These are phyloP conservation scores for Sebastes taczanowskii DNA, from an alignment of 2,797 vertebrate species.

Conservation along the genomic window DNA sequence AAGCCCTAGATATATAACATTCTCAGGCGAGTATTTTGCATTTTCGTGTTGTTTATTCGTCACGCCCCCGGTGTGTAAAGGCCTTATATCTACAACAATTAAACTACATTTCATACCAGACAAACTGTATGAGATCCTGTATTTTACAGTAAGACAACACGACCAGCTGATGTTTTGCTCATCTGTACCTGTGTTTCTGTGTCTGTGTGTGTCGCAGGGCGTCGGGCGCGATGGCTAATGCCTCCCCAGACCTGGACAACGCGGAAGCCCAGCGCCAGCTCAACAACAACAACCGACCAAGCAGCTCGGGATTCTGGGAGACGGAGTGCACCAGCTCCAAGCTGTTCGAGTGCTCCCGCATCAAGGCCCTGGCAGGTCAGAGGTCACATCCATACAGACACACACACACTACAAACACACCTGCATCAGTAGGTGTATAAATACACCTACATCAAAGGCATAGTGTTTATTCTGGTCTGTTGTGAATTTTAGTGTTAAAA, in stretches of 20 bases:
- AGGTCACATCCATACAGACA: neutral
- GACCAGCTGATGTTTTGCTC: neutral
- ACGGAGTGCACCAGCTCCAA: slow-evolving; percentile 87
- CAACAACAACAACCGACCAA: slow-evolving; percentile 89
- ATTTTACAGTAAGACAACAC: neutral
- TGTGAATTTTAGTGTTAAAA: neutral
- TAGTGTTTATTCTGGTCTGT: neutral
- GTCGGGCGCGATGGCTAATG: slow-evolving; percentile 86
- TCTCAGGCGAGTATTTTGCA: too few species aligned
- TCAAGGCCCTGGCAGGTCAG: slow-evolving; percentile 91
- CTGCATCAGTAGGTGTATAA: neutral
- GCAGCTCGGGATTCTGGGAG: slow-evolving; percentile 86
- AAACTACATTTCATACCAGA: neutral
- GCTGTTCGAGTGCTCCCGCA: slow-evolving; percentile 93
- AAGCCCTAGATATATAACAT: too few species aligned
- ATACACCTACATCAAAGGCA: neutral
- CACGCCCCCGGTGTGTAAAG: too few species aligned
- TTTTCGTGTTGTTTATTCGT: too few species aligned
- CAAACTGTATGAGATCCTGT: neutral
- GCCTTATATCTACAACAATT: neutral
- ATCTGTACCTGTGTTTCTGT: neutral
- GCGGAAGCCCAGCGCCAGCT: slow-evolving; percentile 88
- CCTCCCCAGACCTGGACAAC: slow-evolving; percentile 91
- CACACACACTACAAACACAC: neutral
- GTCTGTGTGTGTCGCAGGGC: slow-evolving; percentile 44